Conservation (phyloP, 2,113 vertebrate species). For the Octodon degus region DNA sequence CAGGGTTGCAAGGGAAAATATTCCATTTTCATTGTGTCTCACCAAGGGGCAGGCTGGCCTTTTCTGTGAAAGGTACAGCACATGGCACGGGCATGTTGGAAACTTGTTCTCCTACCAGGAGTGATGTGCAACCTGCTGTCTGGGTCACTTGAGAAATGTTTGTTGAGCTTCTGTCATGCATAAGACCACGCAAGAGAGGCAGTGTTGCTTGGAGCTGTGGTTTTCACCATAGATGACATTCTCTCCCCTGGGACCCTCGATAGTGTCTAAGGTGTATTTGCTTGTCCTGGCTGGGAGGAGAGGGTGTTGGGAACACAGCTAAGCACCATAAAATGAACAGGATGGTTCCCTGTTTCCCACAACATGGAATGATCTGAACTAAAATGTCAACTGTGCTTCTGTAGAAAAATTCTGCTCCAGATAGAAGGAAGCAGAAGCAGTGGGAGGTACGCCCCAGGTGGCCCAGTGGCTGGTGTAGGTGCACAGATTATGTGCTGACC, state of each 20-base stretch:
- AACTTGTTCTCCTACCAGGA: conserved; percentile 62
- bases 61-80: conserved; percentile 60
- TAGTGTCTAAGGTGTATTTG: not conserved
- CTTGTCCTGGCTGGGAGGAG: not conserved
- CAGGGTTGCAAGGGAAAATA: conserved; percentile 82
- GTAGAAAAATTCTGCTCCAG: not conserved
- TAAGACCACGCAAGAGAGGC: not conserved
- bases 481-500: not conserved
- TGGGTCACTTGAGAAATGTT: not conserved
- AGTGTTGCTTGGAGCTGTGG: not conserved
- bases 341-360: not conserved
- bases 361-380: not conserved
- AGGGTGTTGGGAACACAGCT: too few relatives aligned
- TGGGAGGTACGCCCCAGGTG: accelerated
- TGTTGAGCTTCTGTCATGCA: not conserved
- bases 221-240: not conserved
- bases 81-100: conserved; percentile 48
- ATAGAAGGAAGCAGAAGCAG: not conserved
- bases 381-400: not conserved
- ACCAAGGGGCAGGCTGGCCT: conserved; percentile 59
- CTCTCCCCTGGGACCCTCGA: not conserved
- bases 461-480: not conserved
- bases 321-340: not conserved
- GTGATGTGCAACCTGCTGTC: not conserved
- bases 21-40: conserved; percentile 78